Conservation (phyloP, 2,113 vertebrate genomes). For the Hemiprocne comata region DNA sequence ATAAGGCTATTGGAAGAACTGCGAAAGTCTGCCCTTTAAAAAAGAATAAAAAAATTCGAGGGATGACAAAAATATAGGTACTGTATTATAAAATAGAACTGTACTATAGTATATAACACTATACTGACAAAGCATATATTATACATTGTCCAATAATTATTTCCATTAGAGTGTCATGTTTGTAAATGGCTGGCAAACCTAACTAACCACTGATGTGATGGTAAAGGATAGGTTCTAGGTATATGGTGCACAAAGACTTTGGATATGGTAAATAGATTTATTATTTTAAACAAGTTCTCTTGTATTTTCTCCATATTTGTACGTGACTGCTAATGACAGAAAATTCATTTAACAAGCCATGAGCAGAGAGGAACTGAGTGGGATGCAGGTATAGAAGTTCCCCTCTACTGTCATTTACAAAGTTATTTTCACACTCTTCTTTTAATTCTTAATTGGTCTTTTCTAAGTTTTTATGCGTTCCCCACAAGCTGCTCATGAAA, state of each 20-base stretch:
- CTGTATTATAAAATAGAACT: too few species aligned
- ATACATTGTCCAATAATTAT: not conserved
- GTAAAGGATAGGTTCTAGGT: not conserved
- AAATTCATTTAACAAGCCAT: not conserved
- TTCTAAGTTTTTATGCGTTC: not conserved
- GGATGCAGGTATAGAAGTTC: not conserved
- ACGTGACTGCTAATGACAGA: not conserved
- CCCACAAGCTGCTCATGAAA: not conserved
- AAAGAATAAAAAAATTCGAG: not conserved
- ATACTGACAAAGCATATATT: not conserved
- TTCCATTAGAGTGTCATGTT: not conserved
- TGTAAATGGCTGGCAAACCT: not conserved
- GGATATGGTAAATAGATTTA: not conserved
- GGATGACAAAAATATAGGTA: not conserved
- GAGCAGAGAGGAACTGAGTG: not conserved
- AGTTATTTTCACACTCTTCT: not conserved
- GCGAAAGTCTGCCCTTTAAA: not conserved
- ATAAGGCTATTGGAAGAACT: not conserved
- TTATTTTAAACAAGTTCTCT: not conserved
- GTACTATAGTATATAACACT: too few species aligned
- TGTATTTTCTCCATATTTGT: not conserved
- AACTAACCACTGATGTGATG: not conserved
- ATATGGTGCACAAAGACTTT: not conserved
- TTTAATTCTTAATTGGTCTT: not conserved
- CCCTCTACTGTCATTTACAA: not conserved